Base-by-base conservation (phyloP, 2,113 vertebrate genomes). In the Catagonus wagneri region DNA sequence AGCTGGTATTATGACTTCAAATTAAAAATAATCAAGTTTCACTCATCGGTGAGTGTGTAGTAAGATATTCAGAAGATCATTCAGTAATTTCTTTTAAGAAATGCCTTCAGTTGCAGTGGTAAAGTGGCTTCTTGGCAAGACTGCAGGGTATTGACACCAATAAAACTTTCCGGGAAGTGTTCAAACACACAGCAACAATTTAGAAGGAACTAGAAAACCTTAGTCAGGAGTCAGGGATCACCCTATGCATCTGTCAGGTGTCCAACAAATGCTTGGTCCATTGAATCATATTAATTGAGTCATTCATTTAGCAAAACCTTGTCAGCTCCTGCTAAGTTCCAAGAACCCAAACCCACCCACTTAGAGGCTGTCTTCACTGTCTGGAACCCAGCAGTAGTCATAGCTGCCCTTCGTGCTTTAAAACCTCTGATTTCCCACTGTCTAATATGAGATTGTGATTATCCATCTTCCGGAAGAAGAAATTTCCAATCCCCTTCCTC, bases 91-190 rank as follows among this genome's bases (percentile, higher is more conserved):
- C 87, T 91, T 91, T 66, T 36, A 23, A 50, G 94, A 94, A 61
- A 68, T 32, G 83, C 61, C 50, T 80, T 89, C 50, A 22, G 87
- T 93, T 87, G 63, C 58, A 6, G 36, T 50, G 90, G 65, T 11
- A 74, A 89, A 89, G 68, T 89, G 86, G 50, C 79, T 96, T 95
- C 83, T 94, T 97, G 96, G 93, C 95, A 88, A 85, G 13, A 34
- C 27, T 34, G 75, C 50, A 27, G 56, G 54, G 17, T 83, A 39
- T 2, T 7, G 71, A 92, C 75, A 76, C 61, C 71, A 7, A 12
- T 63, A 79, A 84, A 56, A 44, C 29, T 79, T 95, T 79, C 87
- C 56, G 54, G 90, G 36, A 83, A 78, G 76, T 3, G 56, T 69
- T 84, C 20, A 68, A 27, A 58, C 44, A 61, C 54, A 52, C 50